Evolutionary conservation across 2,888 invertebrate species (phyloP), one percentile per base, ranked within the genome.

Genomic region (Heliconius charithonia): DNA sequence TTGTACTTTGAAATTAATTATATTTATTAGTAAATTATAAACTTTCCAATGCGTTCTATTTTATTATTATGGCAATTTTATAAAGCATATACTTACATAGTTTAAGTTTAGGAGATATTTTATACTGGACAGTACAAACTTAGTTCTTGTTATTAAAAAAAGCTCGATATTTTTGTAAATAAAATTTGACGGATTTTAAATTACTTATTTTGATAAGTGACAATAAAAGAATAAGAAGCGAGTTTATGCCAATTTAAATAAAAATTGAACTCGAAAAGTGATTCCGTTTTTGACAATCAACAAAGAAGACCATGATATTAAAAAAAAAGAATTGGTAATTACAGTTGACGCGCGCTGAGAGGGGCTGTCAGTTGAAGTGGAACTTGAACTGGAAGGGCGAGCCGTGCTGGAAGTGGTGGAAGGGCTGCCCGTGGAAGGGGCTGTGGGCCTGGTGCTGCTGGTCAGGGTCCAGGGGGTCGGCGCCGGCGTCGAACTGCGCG

Each of bases 381-480:
- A 99, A 99, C 95, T 98, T 98, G 95, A 99, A 99, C 92, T 98
- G 98, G 96, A 98, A 99, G 91, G 98, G 98, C 89, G 97, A 97
- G 82, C 97, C 98, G 89, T 96, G 97, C 86, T 97, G 97, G 95
- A 97, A 97, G 92, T 97, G 96, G 85, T 97, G 97, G 95, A 98
- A 98, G 87, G 98, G 98, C 73, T 79, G 74, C 59, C 82, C 82
- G 91, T 96, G 97, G 89, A 91, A 91, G 86, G 88, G 65, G 75
- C 62, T 25, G 6, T 27, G 10, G 16, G 27, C 87, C 79, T 95
- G 95, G 85, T 10, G 97, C 96, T 51, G 51, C n/a, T 59, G 59
- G 91, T 99, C 99, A 0, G 99, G 99, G 95, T 99, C 99, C 77
- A 99, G 95, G 0, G 99, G 99, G 96, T 99, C 99, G 85, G 97